A percentile compares a stretch with the other conserved stretches of the same genome.
Conservation (phyloP, 2,888 invertebrate species). For the Pelosia muscerda region DNA sequence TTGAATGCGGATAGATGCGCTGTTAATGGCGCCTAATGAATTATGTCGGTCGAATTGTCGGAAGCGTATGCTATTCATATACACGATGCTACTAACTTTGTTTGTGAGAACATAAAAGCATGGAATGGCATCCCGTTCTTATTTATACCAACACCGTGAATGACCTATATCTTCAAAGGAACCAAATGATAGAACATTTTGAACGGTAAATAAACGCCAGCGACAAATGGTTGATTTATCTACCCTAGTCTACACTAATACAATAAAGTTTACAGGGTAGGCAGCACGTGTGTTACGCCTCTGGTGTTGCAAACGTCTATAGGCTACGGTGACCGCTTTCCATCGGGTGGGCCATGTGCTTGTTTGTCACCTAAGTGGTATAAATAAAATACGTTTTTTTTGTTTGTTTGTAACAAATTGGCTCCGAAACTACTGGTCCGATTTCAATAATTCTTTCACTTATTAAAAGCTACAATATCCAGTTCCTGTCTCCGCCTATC, state of each 20-base stretch:
- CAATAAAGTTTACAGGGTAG: too few species aligned
- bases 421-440: too few species aligned
- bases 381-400: too few species aligned
- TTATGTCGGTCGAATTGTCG: constrained; percentile 5
- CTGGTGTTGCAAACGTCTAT: too few species aligned
- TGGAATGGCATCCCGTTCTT: background rate
- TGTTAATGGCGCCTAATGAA: background rate
- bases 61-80: constrained; percentile 11
- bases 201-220: background rate
- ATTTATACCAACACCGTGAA: background rate
- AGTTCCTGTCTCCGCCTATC: background rate
- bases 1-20: constrained; percentile 7
- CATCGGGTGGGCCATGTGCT: too few species aligned
- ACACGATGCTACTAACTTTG: constrained; percentile 3
- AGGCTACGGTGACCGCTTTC: too few species aligned
- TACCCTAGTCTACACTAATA: too few species aligned
- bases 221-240: background rate
- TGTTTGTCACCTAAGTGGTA: too few species aligned
- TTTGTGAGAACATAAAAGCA: background rate
- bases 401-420: too few species aligned
- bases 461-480: too few species aligned
- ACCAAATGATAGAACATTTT: background rate
- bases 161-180: constrained; percentile 3
- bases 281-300: too few species aligned
- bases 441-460: too few species aligned